Conservation (phyloP, 2,888 invertebrate genomes). For the Drosophila affinis region DNA sequence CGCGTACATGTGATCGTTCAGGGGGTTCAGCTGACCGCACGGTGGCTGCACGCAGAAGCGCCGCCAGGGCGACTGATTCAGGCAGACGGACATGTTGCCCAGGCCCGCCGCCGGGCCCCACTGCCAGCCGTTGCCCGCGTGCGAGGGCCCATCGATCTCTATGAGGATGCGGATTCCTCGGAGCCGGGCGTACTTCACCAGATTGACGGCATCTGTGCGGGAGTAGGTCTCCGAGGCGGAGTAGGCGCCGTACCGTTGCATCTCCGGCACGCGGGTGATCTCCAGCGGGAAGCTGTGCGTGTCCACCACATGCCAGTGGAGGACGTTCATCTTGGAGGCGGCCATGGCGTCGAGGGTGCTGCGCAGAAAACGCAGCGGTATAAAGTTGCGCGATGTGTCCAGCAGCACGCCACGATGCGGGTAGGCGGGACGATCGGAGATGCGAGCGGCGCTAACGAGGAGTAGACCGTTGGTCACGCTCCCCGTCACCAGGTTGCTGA, state of each 20-base stretch:
- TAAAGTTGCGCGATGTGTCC: conserved; percentile 95
- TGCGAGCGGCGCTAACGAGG: conserved; percentile 86
- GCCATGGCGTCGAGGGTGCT: conserved; percentile 92
- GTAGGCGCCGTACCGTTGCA: conserved; percentile 91
- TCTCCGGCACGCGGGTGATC: conserved; percentile 89
- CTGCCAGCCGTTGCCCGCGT: conserved; percentile 93
- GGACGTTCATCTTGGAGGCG: conserved; percentile 93
- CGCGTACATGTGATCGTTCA: conserved; percentile 88
- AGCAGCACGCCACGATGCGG: conserved; percentile 93
- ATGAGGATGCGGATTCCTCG: conserved; percentile 93
- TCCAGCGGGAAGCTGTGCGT: conserved; percentile 96
- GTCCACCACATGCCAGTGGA: conserved; percentile 97
- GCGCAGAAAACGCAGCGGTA: conserved; percentile 88
- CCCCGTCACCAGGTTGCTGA: conserved; percentile 87
- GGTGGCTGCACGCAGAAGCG: conserved; percentile 91
- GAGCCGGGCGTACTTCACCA: conserved; percentile 90
- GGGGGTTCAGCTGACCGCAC: conserved; percentile 93
- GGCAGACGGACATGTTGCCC: conserved; percentile 88
- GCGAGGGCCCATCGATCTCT: conserved; percentile 95
- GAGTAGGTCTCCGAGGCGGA: conserved; percentile 88
- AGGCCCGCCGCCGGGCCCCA: conserved; percentile 87
- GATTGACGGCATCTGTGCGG: conserved; percentile 86
- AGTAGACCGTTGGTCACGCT: conserved; percentile 85
- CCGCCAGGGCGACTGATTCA: conserved; percentile 89
- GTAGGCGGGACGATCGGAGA: conserved; percentile 92